Evolutionary conservation across 2,888 invertebrate species (phyloP).

Genomic region (Noctua pronuba): DNA sequence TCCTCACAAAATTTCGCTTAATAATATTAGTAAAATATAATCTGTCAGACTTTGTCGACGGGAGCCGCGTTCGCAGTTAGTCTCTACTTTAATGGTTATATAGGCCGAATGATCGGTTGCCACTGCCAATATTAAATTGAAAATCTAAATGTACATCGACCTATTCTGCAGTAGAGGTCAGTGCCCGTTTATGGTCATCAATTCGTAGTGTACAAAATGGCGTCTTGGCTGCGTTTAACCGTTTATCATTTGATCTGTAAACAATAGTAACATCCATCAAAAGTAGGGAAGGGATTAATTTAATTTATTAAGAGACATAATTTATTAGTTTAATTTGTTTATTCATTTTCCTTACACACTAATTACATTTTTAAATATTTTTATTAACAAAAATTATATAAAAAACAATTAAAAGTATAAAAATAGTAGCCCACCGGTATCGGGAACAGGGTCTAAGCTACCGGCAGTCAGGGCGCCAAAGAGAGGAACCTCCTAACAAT

Average conservation of each 20-base stretch:
- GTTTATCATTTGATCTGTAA: constrained; percentile 26
- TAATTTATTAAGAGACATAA: not conserved
- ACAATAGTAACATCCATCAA: not conserved
- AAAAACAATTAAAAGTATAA: too few relatives aligned
- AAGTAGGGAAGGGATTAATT: constrained; percentile 1
- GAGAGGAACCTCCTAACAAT: too few relatives aligned
- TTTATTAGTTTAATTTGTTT: not conserved
- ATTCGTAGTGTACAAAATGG: constrained; percentile 33
- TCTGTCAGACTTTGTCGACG: not conserved
- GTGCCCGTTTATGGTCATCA: constrained; percentile 32
- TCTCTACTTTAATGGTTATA: not conserved
- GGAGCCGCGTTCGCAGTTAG: not conserved
- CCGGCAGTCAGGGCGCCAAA: too few relatives aligned
- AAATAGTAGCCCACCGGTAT: too few relatives aligned
- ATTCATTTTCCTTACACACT: too few relatives aligned
- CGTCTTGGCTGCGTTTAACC: constrained; percentile 22
- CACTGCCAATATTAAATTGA: constrained; percentile 27
- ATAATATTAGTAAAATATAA: not conserved
- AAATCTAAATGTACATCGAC: constrained; percentile 32
- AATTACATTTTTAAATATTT: too few relatives aligned
- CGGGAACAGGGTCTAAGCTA: too few relatives aligned
- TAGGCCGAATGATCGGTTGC: constrained; percentile 22
- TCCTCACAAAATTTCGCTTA: not conserved
- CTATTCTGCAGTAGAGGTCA: constrained; percentile 20
- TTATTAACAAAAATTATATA: too few relatives aligned